Evolutionary conservation across 2,797 vertebrate genomes (phyloP), one percentile per base, ranked within the genome.

Genomic region (Steatocranus sp.): DNA sequence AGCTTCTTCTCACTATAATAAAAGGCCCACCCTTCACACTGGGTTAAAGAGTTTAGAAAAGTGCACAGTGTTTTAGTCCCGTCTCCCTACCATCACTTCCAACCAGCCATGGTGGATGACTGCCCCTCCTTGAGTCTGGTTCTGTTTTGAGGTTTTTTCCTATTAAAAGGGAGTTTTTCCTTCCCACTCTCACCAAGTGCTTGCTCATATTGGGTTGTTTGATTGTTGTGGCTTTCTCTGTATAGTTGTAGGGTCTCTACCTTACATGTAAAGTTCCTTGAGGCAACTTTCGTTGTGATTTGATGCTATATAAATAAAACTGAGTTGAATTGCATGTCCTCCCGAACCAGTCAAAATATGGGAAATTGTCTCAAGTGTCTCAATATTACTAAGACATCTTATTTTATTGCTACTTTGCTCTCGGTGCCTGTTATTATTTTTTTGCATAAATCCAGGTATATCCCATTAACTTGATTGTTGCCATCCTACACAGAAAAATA

Each of bases 401-500:
- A 54, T 74, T 80, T 81, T 83, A 27, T 76, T 63, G 38, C 79
- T 23, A 78, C 50, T 56, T 83, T 83, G 20, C 41, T 81, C 9
- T 80, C 73, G 48, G 11, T 15, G 61, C 48, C 34, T 10, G 34
- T 15, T 80, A 27, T 63, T 79, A 56, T 50, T 56, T 6, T 49
- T 85, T 74, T 73, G 41, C 79, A 79, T 3, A n/a, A 38, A 14
- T 38, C n/a, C 74, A 91, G 83, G 86, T 83, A 87, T 81, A 78
- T 87, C 56, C 48, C 73, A 86, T 86, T 89, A 88, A 87, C 79
- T 82, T 79, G 78, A 46, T 85, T 68, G 54, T 89, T 61, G 82
- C 68, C 49, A 90, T 87, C 66, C 78, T 70, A 88, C 53, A 81
- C 70, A 92, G 89, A 88, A 91, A 93, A 93, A 93, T 89, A 81